Evolutionary conservation across 2,888 invertebrate species (phyloP), one percentile per base, ranked within the genome.

Genomic region (Lepetodrilus schrolli): DNA sequence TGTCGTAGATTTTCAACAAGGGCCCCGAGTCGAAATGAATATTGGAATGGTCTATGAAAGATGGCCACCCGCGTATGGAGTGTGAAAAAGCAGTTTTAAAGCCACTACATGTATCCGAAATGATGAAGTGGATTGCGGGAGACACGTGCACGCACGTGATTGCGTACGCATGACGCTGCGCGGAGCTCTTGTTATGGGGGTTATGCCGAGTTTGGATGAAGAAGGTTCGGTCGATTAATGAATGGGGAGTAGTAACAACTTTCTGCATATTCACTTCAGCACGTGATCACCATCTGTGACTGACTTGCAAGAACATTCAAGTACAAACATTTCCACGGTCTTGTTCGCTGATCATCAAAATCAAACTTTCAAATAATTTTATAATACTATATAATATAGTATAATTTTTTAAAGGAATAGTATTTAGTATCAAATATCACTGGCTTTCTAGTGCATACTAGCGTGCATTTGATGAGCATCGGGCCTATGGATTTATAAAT

Each of bases 261-360:
- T 68, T 38, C 43, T 68, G n/a, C 37, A 68, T 68, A 37, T 20
- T 47, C 26, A 68, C 30, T 26, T 21, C 4, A 17, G 21, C 68
- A 68, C 68, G 68, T 47, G 68, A 7, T 23, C 5, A 47, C 68
- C 68, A 68, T 68, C 68, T 68, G 68, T 47, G 30, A 8, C 7
- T 34, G n/a, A n/a, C n/a, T n/a, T n/a, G n/a, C n/a, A n/a, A n/a
- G n/a, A n/a, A n/a, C n/a, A n/a, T n/a, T n/a, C n/a, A n/a, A n/a
- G n/a, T n/a, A n/a, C n/a, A n/a, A n/a, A n/a, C n/a, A n/a, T n/a
- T n/a, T n/a, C n/a, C n/a, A n/a, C n/a, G n/a, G n/a, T n/a, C n/a
- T n/a, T n/a, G n/a, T n/a, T n/a, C n/a, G n/a, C n/a, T n/a, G n/a
- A n/a, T n/a, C n/a, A n/a, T n/a, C n/a, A n/a, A n/a, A n/a, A n/a